Percentiles rank a stretch among this genome's conserved stretches.
Evolutionary conservation across 2,888 invertebrate genomes (phyloP).

Genomic region (Rotaria macrura): DNA sequence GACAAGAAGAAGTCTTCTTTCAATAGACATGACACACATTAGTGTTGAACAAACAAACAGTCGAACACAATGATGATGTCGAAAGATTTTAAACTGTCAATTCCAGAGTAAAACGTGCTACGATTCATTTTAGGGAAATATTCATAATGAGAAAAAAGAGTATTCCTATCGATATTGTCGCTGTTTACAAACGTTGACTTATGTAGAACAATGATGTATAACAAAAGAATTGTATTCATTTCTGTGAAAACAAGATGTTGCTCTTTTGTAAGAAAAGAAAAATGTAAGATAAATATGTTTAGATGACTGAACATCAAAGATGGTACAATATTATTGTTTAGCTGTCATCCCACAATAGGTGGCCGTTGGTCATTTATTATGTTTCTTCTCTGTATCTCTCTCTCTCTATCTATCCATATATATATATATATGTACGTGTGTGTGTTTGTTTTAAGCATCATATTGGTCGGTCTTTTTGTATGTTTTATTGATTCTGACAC

Average conservation of each 20-base stretch:
- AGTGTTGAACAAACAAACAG: background rate
- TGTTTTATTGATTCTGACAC: background rate
- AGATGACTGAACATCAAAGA: background rate
- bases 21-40: background rate
- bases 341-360: background rate
- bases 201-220: background rate
- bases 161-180: background rate
- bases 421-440: too few relatives aligned
- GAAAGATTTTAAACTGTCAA: background rate
- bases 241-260: background rate
- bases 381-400: background rate
- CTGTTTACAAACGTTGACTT: background rate
- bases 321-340: background rate
- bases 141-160: background rate
- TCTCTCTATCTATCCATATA: background rate
- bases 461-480: background rate
- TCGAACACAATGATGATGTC: background rate
- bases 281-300: background rate
- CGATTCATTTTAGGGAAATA: too few relatives aligned
- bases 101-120: too few relatives aligned
- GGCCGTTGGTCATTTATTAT: background rate
- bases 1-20: background rate
- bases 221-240: background rate
- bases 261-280: background rate
- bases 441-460: background rate